A percentile compares a stretch with the other conserved stretches of the same genome.
Evolutionary conservation across 2,113 vertebrate genomes (phyloP).

Genomic region (Puma concolor): DNA sequence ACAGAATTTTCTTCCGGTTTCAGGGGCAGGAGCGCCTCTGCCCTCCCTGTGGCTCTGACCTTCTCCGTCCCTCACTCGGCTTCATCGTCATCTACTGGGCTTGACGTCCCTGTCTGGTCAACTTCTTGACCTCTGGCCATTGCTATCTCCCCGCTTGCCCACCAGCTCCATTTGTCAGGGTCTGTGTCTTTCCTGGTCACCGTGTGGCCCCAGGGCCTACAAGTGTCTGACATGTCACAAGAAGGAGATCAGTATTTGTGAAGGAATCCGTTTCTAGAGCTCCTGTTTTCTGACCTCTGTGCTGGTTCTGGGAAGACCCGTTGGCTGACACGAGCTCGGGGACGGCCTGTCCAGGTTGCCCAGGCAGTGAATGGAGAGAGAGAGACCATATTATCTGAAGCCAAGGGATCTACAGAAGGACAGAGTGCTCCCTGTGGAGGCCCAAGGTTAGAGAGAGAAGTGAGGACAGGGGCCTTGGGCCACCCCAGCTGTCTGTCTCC

Average conservation of each 20-base stretch:
- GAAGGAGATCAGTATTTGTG: no score
- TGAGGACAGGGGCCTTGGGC: background rate
- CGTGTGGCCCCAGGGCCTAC: background rate
- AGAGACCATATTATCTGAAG: background rate
- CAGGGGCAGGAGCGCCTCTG: background rate
- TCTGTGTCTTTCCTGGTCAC: background rate
- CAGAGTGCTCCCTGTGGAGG: background rate
- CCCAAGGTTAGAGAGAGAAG: background rate
- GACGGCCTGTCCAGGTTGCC: background rate
- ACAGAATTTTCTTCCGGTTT: rapidly evolving
- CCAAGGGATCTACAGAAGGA: background rate
- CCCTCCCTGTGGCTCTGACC: background rate
- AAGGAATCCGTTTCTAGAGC: background rate
- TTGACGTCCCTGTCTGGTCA: background rate
- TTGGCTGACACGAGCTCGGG: background rate
- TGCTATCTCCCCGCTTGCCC: background rate
- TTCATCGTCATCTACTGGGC: background rate
- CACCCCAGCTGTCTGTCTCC: background rate
- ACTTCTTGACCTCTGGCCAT: background rate
- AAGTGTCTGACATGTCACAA: background rate
- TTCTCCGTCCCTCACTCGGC: background rate
- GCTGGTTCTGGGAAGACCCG: background rate
- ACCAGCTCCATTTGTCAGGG: rapidly evolving
- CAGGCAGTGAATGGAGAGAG: background rate
- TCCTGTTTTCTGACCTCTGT: background rate